Conservation (phyloP, 2,113 vertebrate species). For the Marmota monax region DNA sequence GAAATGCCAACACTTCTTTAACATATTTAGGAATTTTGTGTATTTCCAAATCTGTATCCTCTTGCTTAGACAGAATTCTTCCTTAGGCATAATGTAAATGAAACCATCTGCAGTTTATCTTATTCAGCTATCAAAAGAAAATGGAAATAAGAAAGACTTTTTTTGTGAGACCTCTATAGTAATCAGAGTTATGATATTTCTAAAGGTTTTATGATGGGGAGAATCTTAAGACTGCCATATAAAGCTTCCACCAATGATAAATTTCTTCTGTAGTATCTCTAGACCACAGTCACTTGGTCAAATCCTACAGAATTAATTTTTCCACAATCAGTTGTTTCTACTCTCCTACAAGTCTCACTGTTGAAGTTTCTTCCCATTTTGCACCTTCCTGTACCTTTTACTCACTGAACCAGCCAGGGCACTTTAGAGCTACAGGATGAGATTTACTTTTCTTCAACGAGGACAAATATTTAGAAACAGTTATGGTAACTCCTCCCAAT, state of each 20-base stretch:
- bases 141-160: not conserved
- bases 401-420: not conserved
- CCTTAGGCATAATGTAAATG: not conserved
- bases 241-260: not conserved
- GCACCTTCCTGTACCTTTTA: not conserved
- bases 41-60: not conserved
- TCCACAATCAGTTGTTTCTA: not conserved
- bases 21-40: not conserved
- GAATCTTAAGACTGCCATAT: not conserved
- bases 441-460: not conserved
- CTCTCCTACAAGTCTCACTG: not conserved
- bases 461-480: not conserved
- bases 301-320: not conserved
- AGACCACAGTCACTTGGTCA: not conserved
- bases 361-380: not conserved
- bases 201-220: not conserved
- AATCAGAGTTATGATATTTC: not conserved
- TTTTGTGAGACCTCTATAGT: not conserved
- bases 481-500: not conserved
- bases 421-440: not conserved
- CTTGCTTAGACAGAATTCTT: constrained; percentile 9
- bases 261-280: not conserved
- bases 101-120: not conserved
- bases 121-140: not conserved
- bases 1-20: not conserved